These are phyloP conservation scores for Mobula birostris DNA, from an alignment of 2,113 vertebrate species.

Conservation along the genomic window DNA sequence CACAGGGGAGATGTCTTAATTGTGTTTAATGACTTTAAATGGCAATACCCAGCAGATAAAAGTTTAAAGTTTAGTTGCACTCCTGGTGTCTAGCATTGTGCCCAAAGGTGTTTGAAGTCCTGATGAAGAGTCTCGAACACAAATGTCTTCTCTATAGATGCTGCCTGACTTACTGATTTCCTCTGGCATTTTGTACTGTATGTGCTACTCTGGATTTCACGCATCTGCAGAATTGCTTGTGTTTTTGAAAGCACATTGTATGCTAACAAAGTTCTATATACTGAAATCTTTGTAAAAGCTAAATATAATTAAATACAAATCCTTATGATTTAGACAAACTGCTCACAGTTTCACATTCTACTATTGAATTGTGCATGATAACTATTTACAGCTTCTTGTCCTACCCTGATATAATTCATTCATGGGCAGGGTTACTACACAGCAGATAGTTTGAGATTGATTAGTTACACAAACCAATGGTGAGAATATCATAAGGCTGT, in stretches of 20 bases:
- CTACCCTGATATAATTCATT: not conserved
- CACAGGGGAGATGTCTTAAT: conserved; percentile 63
- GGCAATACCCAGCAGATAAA: conserved; percentile 27
- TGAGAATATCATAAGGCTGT: too few species aligned
- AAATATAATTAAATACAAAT: not conserved
- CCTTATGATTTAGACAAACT: not conserved
- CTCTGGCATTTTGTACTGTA: too few species aligned
- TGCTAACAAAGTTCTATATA: not conserved
- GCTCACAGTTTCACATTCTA: not conserved
- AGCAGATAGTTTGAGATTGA: not conserved
- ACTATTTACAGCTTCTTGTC: not conserved
- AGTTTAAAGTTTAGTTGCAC: not conserved
- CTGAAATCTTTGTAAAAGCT: not conserved
- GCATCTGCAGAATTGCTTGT: too few species aligned
- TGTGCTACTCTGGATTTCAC: too few species aligned
- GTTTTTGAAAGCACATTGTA: not conserved
- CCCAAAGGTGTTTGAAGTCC: not conserved
- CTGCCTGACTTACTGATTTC: too few species aligned
- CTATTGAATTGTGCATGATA: too few species aligned
- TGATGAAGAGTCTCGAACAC: too few species aligned
- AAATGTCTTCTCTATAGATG: too few species aligned
- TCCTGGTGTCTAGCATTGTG: not conserved
- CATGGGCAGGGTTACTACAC: not conserved
- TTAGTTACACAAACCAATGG: not conserved
- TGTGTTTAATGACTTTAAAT: conserved; percentile 56